phyloP scores from a whole-genome alignment of 2,888 invertebrate species.

The Megamerina dolium region DNA sequence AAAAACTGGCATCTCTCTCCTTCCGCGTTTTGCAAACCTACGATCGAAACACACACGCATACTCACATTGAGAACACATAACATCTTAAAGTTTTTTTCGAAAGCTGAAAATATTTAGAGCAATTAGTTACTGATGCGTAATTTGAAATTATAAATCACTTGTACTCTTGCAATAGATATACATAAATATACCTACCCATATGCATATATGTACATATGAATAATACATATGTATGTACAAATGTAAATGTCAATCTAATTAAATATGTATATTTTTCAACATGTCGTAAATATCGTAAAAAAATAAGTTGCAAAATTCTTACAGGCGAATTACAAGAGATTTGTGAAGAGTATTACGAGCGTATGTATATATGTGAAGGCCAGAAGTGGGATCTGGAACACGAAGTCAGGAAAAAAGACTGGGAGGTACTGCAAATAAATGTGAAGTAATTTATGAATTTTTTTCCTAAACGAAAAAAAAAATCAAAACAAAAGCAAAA shows the following conservation, averaged over 20 bases:
- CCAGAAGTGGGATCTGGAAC: conserved; percentile 99
- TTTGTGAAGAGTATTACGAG: conserved; percentile 93
- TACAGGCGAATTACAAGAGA: conserved; percentile 71
- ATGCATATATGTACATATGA: too few relatives aligned
- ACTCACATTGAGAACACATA: conserved; percentile 27
- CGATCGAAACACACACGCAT: too few relatives aligned
- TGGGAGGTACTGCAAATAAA: conserved; percentile 89
- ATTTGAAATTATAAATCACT: too few relatives aligned
- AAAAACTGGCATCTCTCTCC: too few relatives aligned
- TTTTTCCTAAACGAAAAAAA: conserved; percentile 17
- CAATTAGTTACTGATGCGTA: too few relatives aligned
- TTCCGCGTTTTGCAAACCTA: too few relatives aligned
- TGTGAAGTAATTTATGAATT: conserved; percentile 4
- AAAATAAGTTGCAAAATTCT: conserved; percentile 21
- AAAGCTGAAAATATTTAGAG: background rate
- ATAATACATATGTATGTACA: too few relatives aligned
- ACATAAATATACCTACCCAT: too few relatives aligned
- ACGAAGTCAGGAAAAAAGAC: conserved; percentile 99
- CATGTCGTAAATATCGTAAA: background rate
- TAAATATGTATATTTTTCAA: too few relatives aligned
- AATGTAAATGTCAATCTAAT: too few relatives aligned
- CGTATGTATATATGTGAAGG: conserved; percentile 97
- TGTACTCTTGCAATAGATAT: too few relatives aligned
- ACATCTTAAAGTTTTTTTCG: conserved; percentile 18
- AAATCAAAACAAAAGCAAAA: conserved; percentile 11